Conservation (phyloP, 1,140 invertebrate species). For the Choristoneura fumiferana region DNA sequence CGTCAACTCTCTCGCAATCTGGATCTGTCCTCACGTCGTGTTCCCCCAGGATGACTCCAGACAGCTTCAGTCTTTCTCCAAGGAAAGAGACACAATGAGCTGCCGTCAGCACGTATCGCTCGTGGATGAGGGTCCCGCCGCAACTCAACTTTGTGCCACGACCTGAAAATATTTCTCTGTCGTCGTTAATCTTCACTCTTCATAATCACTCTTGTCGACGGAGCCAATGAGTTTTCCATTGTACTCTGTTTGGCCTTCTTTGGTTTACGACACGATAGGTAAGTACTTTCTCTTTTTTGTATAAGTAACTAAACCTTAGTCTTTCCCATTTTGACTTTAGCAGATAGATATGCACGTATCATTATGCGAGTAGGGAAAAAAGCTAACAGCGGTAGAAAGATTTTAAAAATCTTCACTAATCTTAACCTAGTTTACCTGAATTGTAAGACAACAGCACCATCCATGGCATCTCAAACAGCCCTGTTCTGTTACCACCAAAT, state of each 20-base stretch:
- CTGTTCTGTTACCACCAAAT: slow-evolving; percentile 79
- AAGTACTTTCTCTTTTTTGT: too few relatives aligned
- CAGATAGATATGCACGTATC: too few relatives aligned
- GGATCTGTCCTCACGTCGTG: slow-evolving; percentile 78
- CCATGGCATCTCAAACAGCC: slow-evolving; percentile 82
- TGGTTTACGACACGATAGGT: too few relatives aligned
- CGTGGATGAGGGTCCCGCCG: slow-evolving; percentile 82
- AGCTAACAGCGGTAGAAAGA: too few relatives aligned
- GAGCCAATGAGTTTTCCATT: too few relatives aligned
- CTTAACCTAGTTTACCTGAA: slow-evolving; percentile 61
- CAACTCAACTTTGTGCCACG: slow-evolving; percentile 78
- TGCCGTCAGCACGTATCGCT: slow-evolving; percentile 84
- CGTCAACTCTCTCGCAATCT: slow-evolving; percentile 80
- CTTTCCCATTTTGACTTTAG: too few relatives aligned
- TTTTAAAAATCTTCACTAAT: too few relatives aligned
- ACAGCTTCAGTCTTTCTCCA: slow-evolving; percentile 43
- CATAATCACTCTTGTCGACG: too few relatives aligned
- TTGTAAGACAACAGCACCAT: slow-evolving; percentile 81
- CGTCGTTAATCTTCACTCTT: too few relatives aligned
- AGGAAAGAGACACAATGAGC: slow-evolving; percentile 83
- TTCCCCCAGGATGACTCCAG: slow-evolving; percentile 81
- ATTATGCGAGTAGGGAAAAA: too few relatives aligned
- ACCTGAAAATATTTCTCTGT: slow-evolving; percentile 43
- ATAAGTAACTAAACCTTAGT: too few relatives aligned
- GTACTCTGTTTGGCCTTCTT: too few relatives aligned